Conservation (phyloP, 2,797 vertebrate genomes). For the Coilia nasus region DNA sequence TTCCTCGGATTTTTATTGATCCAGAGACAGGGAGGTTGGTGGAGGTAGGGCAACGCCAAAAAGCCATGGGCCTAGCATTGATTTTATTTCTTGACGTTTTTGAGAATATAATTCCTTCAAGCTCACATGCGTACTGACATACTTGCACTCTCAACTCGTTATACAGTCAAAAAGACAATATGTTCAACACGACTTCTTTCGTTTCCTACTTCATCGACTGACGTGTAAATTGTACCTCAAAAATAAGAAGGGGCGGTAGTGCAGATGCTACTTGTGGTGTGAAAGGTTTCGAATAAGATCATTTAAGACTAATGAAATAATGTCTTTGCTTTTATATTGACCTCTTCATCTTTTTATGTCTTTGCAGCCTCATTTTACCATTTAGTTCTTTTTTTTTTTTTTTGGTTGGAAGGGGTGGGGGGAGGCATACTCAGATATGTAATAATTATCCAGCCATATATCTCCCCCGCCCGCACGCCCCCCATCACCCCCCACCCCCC, state of each 20-base stretch:
- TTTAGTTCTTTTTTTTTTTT: neutral
- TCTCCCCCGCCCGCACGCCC: neutral
- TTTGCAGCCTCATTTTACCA: neutral
- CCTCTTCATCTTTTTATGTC: neutral
- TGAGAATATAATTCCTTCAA: neutral
- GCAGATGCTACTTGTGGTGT: neutral
- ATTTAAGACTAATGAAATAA: neutral
- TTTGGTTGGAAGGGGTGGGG: neutral
- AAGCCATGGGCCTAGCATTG: slow-evolving; percentile 46
- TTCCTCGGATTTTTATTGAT: slow-evolving; percentile 55
- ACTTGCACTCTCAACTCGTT: neutral
- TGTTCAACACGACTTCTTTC: neutral
- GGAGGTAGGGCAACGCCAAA: slow-evolving; percentile 48
- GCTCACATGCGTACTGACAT: neutral
- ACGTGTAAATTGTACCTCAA: neutral
- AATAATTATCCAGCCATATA: slow-evolving; percentile 26
- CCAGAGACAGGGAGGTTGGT: slow-evolving; percentile 31
- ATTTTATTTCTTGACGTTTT: slow-evolving; percentile 14
- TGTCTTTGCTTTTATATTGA: neutral
- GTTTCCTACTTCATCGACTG: neutral
- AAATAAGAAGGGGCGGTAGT: neutral
- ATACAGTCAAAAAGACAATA: slow-evolving; percentile 12
- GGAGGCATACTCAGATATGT: slow-evolving; percentile 1
- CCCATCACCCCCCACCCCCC: slow-evolving; percentile 37
- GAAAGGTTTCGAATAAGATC: neutral